These are phyloP conservation scores for Pemphigus obesinymphae DNA, from an alignment of 1,140 invertebrate species.

Conservation along the genomic window DNA sequence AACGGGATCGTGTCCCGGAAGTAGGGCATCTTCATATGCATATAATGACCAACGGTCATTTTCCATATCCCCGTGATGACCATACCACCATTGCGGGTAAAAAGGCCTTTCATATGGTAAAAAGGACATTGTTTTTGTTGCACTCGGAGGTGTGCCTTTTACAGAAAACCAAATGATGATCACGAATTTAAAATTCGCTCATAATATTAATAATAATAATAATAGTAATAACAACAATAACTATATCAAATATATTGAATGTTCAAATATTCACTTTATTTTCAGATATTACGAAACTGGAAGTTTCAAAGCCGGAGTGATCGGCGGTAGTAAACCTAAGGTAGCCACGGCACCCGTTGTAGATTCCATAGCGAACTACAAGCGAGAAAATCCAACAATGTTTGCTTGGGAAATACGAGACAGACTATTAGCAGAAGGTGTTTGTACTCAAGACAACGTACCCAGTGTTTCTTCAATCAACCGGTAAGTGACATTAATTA, in stretches of 20 bases:
- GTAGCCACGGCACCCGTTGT: slow-evolving; percentile 98
- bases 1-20: slow-evolving; percentile 39
- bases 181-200: neutral
- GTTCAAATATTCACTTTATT: neutral
- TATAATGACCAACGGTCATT: slow-evolving; percentile 40
- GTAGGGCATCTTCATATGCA: slow-evolving; percentile 41
- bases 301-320: slow-evolving; percentile 97
- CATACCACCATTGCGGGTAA: neutral
- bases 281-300: slow-evolving; percentile 96
- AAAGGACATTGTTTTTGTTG: slow-evolving; percentile 11
- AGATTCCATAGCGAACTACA: slow-evolving; percentile 96
- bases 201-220: neutral
- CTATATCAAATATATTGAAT: neutral
- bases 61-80: slow-evolving; percentile 6
- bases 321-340: slow-evolving; percentile 98
- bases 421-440: slow-evolving; percentile 88
- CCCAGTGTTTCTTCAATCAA: slow-evolving; percentile 99
- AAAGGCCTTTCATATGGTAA: slow-evolving; percentile 27
- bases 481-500: slow-evolving; percentile 67
- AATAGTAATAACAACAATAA: no score
- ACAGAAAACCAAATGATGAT: neutral
- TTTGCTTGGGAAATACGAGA: slow-evolving; percentile 99
- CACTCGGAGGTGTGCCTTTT: neutral
- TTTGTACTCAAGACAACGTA: slow-evolving; percentile 98
- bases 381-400: slow-evolving; percentile 98